phyloP scores from a whole-genome alignment of 2,797 vertebrate genomes.

The Choloepus didactylus region DNA sequence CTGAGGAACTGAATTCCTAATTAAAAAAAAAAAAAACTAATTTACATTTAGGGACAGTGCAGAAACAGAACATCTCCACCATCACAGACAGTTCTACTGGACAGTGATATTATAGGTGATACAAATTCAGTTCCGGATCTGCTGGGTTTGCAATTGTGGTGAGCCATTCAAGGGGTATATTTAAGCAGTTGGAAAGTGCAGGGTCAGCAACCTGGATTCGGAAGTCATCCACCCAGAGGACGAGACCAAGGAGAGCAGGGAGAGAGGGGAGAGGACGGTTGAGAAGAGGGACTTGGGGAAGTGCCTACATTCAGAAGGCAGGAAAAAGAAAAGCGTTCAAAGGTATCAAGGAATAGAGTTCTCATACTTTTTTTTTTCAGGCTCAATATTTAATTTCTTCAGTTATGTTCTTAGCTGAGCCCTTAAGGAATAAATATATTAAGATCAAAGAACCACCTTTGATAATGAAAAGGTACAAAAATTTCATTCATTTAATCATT shows the following conservation, averaged over 20 bases:
- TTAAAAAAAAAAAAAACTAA: background rate
- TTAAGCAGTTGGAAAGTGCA: background rate
- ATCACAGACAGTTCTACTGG: background rate
- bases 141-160: background rate
- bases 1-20: background rate
- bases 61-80: background rate
- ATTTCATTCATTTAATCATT: background rate
- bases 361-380: background rate
- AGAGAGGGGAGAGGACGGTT: background rate
- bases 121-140: background rate
- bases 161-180: background rate
- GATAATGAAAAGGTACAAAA: background rate
- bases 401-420: background rate
- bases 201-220: background rate
- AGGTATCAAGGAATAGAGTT: background rate
- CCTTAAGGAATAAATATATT: background rate
- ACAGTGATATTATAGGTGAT: background rate
- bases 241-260: background rate
- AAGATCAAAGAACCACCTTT: background rate
- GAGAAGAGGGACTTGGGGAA: background rate
- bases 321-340: background rate
- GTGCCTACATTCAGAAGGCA: background rate
- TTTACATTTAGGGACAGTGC: fast-evolving
- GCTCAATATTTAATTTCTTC: constrained; percentile 9
- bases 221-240: background rate